Evolutionary conservation across 2,888 invertebrate genomes (phyloP), one percentile per base, ranked within the genome.

Genomic region (Drosophila subsilvestris): DNA sequence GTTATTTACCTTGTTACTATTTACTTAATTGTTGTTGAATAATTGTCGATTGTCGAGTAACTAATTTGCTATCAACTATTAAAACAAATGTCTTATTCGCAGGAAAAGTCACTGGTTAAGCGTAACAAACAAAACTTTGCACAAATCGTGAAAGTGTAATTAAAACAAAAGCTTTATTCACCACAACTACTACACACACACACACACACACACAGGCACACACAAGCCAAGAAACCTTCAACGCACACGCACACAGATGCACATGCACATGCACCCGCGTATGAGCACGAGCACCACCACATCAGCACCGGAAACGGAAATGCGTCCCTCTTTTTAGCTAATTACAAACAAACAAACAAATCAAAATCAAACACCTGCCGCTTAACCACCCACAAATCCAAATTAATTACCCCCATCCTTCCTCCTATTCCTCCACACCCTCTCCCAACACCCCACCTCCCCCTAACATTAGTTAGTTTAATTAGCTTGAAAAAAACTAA

Each of bases 41-140:
- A 73, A 78, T 76, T 75, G 66, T 78, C 66, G 74, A 78, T 76
- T 75, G 66, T 78, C 66, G 74, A 73, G 51, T 37, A 37, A n/a
- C 37, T 69, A 82, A 82, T 68, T 53, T 66, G 60, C 74, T 61
- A 74, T 56, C 54, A 59, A 82, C 67, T n/a, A n/a, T 7, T 5
- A 37, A 37, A 50, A 50, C 43, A 67, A 58, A 74, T 66, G 56
- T 79, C 66, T 78, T 75, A 78, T 83, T 78, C 74, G 80, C 89
- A 89, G 90, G 89, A 74, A 86, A 74, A 71, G 80, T 84, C 67
- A 80, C 75, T 85, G 86, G 86, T 85, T 88, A 88, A 80, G 61
- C 56, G 71, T 47, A 56, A 20, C 45, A 63, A 72, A 70, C 51
- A 53, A 63, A 61, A 48, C 70, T 18, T 20, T 60, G 42, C 63